Evolutionary conservation across 2,888 invertebrate species (phyloP).

Genomic region (Drosophila niveifrons): DNA sequence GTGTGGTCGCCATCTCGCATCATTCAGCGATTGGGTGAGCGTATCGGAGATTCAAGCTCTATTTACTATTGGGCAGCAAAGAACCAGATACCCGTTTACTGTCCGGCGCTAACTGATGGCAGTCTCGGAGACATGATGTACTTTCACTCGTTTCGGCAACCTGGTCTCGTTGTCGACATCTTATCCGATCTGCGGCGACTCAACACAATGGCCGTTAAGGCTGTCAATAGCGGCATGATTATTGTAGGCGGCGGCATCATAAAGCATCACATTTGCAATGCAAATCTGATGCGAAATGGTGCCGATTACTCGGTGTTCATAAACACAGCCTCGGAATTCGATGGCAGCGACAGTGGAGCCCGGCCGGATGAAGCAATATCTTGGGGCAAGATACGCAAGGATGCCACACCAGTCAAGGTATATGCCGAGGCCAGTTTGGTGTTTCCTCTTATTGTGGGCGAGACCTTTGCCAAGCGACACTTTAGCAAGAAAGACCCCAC

Average conservation of each 20-base stretch:
- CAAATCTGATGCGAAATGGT: slow-evolving; percentile 99
- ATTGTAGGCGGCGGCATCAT: slow-evolving; percentile 98
- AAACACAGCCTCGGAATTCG: slow-evolving; percentile 98
- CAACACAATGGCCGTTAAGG: slow-evolving; percentile 97
- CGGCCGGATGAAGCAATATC: slow-evolving; percentile 99
- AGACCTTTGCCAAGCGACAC: slow-evolving; percentile 95
- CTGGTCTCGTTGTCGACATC: slow-evolving; percentile 97
- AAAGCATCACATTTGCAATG: slow-evolving; percentile 99
- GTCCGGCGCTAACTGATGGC: slow-evolving; percentile 99
- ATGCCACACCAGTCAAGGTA: slow-evolving; percentile 95
- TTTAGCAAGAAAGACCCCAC: slow-evolving; percentile 58
- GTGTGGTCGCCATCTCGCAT: slow-evolving; percentile 97
- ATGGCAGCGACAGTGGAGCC: slow-evolving; percentile 99
- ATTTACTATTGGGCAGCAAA: slow-evolving; percentile 99
- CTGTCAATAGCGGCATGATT: slow-evolving; percentile 97
- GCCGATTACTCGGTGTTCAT: slow-evolving; percentile 98
- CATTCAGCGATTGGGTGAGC: slow-evolving; percentile 92
- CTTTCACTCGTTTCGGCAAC: slow-evolving; percentile 97
- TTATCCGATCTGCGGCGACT: slow-evolving; percentile 95
- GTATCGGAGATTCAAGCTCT: slow-evolving; percentile 95
- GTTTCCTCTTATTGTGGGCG: slow-evolving; percentile 97
- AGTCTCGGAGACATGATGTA: slow-evolving; percentile 99
- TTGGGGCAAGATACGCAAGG: slow-evolving; percentile 98
- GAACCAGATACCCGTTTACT: slow-evolving; percentile 98
- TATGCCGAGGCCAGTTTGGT: slow-evolving; percentile 97